Base-by-base conservation (phyloP, 2,797 vertebrate species). In the Hypotaenidia okinawae region DNA sequence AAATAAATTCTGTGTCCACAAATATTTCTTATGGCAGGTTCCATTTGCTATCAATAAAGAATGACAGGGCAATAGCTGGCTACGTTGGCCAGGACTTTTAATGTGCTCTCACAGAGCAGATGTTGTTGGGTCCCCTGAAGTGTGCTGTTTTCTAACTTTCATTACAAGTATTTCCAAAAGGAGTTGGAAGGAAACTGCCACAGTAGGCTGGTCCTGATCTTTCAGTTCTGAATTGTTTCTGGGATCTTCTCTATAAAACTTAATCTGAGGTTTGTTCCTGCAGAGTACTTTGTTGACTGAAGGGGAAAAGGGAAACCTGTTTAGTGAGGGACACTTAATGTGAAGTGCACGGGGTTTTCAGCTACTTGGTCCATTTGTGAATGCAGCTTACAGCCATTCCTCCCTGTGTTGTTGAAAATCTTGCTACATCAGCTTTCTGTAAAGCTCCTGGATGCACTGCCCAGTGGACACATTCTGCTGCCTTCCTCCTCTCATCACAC, bases 141-240 rank as follows among this genome's bases (percentile, higher is more conserved):
- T 54, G 47, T 68, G 77, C n/a, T 69, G 10, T 52, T 84, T 89
- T 49, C 84, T 88, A 25, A 62, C 75, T 86, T 81, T 59, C 47
- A 12, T 67, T 59, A 27, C 80, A 81, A 75, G 17, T 64, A 51
- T 77, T 94, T 88, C 87, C 90, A 93, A 81, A 78, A 94, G n/a
- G 32, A 86, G 16, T 1, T 94, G 63, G 47, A 90, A 94, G 30
- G 28, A 49, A 90, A 68, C 47, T 76, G 70, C 49, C 81, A 35
- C 35, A 58, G 74, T 64, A 58, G 77, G 49, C 24, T 87, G 87
- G 64, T 47, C 32, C 66, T 80, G 75, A 54, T 80, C 54, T 87
- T 85, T 54, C 51, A 81, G 49, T 68, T 80, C 85, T 82, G 55
- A 84, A 5, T 73, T 59, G 23, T 49, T 89, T 45, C 67, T 89